Evolutionary conservation across 2,888 invertebrate genomes (phyloP), one percentile per base, ranked within the genome.

Genomic region (Tiliacea citrago): DNA sequence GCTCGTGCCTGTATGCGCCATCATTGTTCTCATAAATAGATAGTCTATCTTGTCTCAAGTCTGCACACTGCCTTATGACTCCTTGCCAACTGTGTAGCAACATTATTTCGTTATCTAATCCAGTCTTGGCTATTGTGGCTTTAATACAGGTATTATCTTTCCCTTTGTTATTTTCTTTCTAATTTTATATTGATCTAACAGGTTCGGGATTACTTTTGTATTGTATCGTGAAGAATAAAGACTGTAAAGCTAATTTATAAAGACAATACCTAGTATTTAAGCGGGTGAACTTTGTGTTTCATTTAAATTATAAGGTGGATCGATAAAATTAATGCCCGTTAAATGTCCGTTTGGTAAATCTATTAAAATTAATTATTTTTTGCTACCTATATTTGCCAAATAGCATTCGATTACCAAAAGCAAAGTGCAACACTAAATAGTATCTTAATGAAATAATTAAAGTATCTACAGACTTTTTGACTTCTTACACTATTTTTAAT

Each of bases 21-120:
- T 71, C 29, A 7, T n/a, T 47, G 10, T 10, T 39, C 12, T 39
- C 12, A n/a, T 24, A 42, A 3, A 57, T 13, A 10, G 68, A 72
- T 1, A 60, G n/a, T 47, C 51, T n/a, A 10, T 6, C 0, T 60
- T n/a, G 39, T 18, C 35, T 53, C 0, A 45, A 49, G 49, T 76
- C 49, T 68, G 49, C 42, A n/a, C 76, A 16, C 16, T 68, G 7
- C 49, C 68, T 77, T 68, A 73, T 65, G n/a, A 60, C 55, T 77
- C 71, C 78, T 74, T 74, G 72, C 71, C 62, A 77, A 73, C 45
- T 71, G 62, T 61, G 68, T 73, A 67, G 57, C 60, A 65, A 78
- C 60, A 75, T 73, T 77, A 82, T 79, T 78, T 79, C 78, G 71
- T 71, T 76, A 73, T 75, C 73, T 79, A 72, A 85, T 79, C 73